Evolutionary conservation across 2,888 invertebrate species (phyloP), one percentile per base, ranked within the genome.

Genomic region (Norana najaformis): DNA sequence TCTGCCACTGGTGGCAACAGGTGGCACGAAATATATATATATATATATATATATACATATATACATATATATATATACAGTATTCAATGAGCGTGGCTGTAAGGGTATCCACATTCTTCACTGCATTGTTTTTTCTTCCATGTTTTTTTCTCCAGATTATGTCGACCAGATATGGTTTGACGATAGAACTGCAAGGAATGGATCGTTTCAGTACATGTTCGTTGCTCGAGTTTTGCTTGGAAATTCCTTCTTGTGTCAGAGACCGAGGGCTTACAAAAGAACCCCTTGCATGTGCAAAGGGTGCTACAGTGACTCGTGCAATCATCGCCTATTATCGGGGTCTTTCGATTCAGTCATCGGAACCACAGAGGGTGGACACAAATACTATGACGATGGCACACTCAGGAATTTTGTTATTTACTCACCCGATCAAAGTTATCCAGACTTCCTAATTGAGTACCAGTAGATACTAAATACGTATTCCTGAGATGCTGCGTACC

Each of bases 401-500:
- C 30, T 8, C n/a, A 6, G 69, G 6, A n/a, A n/a, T 69, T 69
- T 69, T 69, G 11, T 69, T n/a, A 69, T 69, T 8, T 69, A 69
- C 69, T n/a, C 69, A 8, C 69, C 69, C 69, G 69, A n/a, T 11
- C 69, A 69, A 69, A 69, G 69, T n/a, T 69, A 69, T 69, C 69
- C 69, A 69, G 69, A 69, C 69, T 69, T 69, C 69, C n/a, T 69
- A n/a, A 69, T 69, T n/a, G 69, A 69, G n/a, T 69, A 69, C 69
- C 30, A 69, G 11, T 69, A 69, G 16, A 30, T 41, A 41, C 41
- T 41, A 18, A 41, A 41, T 41, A 41, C 18, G 47, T 47, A 5
- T 11, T 23, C 4, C 47, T 47, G 23, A 47, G 23, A 47, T 23
- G 23, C 47, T 23, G 23, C 20, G 47, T 4, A 3, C 47, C 4